Evolutionary conservation across 2,888 invertebrate species (phyloP).

Genomic region (Steinernema scapterisci): DNA sequence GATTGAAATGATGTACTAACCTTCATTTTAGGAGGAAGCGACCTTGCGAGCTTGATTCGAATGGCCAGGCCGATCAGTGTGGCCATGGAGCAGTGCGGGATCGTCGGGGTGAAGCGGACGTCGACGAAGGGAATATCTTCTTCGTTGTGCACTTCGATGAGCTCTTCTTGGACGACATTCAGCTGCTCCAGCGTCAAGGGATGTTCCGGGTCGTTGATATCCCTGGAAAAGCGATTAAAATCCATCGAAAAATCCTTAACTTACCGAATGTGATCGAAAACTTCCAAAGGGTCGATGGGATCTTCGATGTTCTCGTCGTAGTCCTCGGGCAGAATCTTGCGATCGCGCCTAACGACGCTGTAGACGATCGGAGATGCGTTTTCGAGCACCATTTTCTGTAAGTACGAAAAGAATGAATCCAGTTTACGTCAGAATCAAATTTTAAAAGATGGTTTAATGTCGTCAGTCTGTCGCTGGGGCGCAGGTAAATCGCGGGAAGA

Average conservation of each 20-base stretch:
- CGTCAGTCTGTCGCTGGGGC: no score
- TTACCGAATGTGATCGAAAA: constrained; percentile 49
- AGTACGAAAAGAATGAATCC: background rate
- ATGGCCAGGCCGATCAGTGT: constrained; percentile 90
- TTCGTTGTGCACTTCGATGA: constrained; percentile 56
- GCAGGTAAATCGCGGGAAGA: no score
- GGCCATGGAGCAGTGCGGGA: constrained; percentile 98
- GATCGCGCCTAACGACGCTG: constrained; percentile 41
- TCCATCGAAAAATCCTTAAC: background rate
- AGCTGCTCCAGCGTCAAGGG: constrained; percentile 92
- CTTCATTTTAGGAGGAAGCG: constrained; percentile 75
- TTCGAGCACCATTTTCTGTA: constrained; percentile 36
- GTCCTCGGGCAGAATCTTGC: constrained; percentile 41
- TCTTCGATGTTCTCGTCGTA: constrained; percentile 52
- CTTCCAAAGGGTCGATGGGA: constrained; percentile 56
- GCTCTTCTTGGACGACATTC: constrained; percentile 84
- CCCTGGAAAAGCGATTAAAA: constrained; percentile 74
- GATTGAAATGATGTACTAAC: constrained; percentile 42
- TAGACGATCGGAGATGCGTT: constrained; percentile 51
- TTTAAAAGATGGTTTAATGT: background rate
- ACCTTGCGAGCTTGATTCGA: constrained; percentile 81
- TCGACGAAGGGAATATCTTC: constrained; percentile 54
- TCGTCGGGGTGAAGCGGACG: constrained; percentile 87
- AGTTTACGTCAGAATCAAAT: background rate
- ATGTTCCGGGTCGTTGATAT: constrained; percentile 96